Evolutionary conservation across 92 coral and sea anemone genomes (phyloP), one percentile per base, ranked within the genome.

Genomic region (Phymanthus crucifer): DNA sequence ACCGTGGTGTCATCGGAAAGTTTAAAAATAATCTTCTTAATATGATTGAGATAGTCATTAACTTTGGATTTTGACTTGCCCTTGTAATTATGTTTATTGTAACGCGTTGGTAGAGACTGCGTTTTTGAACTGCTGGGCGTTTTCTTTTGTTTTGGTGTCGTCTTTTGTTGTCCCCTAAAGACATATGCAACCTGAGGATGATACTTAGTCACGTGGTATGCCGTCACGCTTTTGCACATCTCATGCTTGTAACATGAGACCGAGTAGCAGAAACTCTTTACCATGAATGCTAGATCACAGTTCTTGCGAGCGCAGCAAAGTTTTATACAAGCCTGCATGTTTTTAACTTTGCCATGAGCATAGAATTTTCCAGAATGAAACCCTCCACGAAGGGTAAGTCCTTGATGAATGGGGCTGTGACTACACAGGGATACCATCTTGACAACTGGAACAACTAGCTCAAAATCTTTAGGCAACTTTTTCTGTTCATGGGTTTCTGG

Each of bases 281-380:
- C 97, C 88, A 95, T 84, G 35, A 95, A 90, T 0, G 94, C 94
- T 43, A 95, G 67, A 77, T 95, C 89, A 64, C 99, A 95, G 32
- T 84, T 85, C 3, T 75, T 80, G 64, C 87, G 89, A 16, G 84
- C 91, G 52, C 99, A 95, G 46, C 99, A 95, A 80, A 87, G 89
- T 52, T 88, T 93, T 6, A 88, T 90, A 45, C 99, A 95, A 23
- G 87, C 89, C 45, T 85, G 89, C 84, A 90, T 83, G 52, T 79
- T 90, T 70, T 87, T 86, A 19, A 95, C 94, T 29, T 71, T 76
- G 1, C 99, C 99, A 35, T 89, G 93, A 16, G 90, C 80, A 32
- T 75, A 87, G 83, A 95, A 95, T 75, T 89, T 88, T 33, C 97
- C 99, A 11, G 99, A 87, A 16, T 85, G 92, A 67, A 89, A 38